phyloP scores from a whole-genome alignment of 2,888 invertebrate species.

The Lochmaea capreae region DNA sequence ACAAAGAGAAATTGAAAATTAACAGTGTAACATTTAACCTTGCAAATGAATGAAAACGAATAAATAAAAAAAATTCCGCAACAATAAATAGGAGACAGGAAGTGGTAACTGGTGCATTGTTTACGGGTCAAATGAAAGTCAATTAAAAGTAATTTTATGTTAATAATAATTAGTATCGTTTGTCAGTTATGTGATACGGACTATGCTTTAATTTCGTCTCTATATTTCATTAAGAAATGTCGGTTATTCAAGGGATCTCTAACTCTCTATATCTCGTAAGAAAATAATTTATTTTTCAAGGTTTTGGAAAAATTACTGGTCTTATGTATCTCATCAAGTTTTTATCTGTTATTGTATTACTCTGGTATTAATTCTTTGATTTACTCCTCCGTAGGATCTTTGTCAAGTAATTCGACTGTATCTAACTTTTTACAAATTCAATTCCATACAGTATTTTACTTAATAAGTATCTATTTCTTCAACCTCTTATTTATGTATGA shows the following conservation, averaged over 20 bases:
- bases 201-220: not conserved
- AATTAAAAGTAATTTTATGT: constrained; percentile 13
- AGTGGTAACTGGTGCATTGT: constrained; percentile 26
- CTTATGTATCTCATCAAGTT: no score
- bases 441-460: no score
- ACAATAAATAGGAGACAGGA: constrained; percentile 19
- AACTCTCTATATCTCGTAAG: not conserved
- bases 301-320: no score
- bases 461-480: no score
- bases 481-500: no score
- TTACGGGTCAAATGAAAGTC: constrained; percentile 26
- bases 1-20: not conserved
- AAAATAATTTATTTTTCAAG: no score
- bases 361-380: no score
- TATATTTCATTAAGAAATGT: no score
- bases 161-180: constrained; percentile 11
- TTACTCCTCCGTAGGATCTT: no score
- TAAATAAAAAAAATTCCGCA: constrained; percentile 22
- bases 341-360: no score
- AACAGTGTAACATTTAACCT: constrained; percentile 22
- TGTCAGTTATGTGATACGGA: not conserved
- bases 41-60: constrained; percentile 11
- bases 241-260: not conserved
- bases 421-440: no score
- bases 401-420: no score